A percentile compares a stretch with the other conserved stretches of the same genome.
phyloP scores from a whole-genome alignment of 2,113 vertebrate genomes.

The Lipotes vexillifer region DNA sequence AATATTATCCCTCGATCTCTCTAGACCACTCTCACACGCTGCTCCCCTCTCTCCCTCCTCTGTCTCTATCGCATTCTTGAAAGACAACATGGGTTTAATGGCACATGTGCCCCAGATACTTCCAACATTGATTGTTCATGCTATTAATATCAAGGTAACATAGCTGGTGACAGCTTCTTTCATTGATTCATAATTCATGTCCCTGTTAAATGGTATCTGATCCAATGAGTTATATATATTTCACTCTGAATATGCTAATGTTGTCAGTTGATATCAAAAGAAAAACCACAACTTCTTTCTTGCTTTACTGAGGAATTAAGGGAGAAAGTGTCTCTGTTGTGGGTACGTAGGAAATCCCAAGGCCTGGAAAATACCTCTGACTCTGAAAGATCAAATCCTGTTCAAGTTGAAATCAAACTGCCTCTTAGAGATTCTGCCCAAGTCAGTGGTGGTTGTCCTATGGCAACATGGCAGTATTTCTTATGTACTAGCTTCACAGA shows the following conservation, averaged over 20 bases:
- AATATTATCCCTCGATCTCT: not conserved
- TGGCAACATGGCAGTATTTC: not conserved
- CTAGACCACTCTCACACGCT: not conserved
- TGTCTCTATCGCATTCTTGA: conserved; percentile 37
- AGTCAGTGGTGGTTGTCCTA: not conserved
- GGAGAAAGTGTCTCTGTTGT: conserved; percentile 4
- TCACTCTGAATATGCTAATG: conserved; percentile 55
- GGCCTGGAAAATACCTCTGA: conserved; percentile 27
- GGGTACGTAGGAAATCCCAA: not conserved
- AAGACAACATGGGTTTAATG: not conserved
- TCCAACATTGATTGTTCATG: conserved; percentile 39
- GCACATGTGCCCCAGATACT: conserved; percentile 33
- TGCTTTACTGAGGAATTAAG: conserved; percentile 23
- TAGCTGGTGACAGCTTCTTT: conserved; percentile 48
- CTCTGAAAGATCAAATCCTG: not conserved
- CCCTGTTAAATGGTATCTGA: conserved; percentile 17
- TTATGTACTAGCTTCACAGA: not conserved
- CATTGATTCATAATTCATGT: conserved; percentile 64
- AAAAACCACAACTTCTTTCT: conserved; percentile 40
- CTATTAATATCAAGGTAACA: conserved; percentile 62
- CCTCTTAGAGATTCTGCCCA: not conserved
- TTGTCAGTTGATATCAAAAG: conserved; percentile 54
- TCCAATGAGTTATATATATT: conserved; percentile 53
- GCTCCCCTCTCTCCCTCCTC: not conserved
- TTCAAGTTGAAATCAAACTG: not conserved